These are phyloP conservation scores for Scaptomyza graminum DNA, from an alignment of 1,140 invertebrate genomes.

Conservation along the genomic window DNA sequence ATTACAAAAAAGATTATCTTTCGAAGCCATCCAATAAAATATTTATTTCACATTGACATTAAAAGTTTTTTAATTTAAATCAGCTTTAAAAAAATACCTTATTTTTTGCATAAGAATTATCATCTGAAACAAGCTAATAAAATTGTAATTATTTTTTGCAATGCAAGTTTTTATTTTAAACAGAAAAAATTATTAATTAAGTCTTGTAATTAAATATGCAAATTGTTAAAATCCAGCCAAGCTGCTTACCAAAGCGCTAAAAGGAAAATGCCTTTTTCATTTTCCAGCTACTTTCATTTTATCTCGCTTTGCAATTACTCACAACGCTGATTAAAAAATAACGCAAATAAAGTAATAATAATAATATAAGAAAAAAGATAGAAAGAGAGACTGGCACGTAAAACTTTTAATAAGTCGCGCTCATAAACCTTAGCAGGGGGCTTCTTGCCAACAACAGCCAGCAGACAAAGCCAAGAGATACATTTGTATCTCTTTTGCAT, in stretches of 20 bases:
- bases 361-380: slow-evolving; percentile 55
- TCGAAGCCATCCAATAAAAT: too few species aligned
- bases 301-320: slow-evolving; percentile 54
- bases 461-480: slow-evolving; percentile 57
- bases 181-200: slow-evolving; percentile 7
- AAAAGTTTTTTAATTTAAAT: too few species aligned
- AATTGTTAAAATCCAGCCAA: slow-evolving; percentile 10
- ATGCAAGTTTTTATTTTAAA: not conserved
- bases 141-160: not conserved
- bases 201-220: slow-evolving; percentile 11
- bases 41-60: too few species aligned
- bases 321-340: slow-evolving; percentile 64
- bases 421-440: slow-evolving; percentile 61
- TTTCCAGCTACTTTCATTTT: slow-evolving; percentile 28
- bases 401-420: slow-evolving; percentile 72
- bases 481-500: slow-evolving; percentile 65
- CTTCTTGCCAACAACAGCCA: slow-evolving; percentile 11
- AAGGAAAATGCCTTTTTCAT: slow-evolving; percentile 18
- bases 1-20: too few species aligned
- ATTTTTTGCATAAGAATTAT: too few species aligned
- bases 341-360: slow-evolving; percentile 55
- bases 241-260: slow-evolving; percentile 7
- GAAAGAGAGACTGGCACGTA: slow-evolving; percentile 12
- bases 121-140: not conserved
- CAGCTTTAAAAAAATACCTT: too few species aligned